A percentile compares a stretch with the other conserved stretches of the same genome.
Evolutionary conservation across 1,140 invertebrate species (phyloP).

Genomic region (Drosophila takahashii): DNA sequence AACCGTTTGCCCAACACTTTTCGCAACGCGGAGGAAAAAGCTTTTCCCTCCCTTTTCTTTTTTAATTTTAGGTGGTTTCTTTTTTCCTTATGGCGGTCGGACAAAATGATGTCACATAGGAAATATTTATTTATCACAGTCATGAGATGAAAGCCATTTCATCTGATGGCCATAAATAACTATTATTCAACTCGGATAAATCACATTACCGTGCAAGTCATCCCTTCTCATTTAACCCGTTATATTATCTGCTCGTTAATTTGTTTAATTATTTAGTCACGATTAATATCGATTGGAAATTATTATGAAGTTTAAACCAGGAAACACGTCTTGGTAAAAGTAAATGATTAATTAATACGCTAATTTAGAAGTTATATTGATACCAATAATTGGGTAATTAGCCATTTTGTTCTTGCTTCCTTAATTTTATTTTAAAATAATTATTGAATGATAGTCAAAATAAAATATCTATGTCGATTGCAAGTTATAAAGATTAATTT

Average conservation of each 20-base stretch:
- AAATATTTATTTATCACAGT: conserved; percentile 43
- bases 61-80: background rate
- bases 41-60: no score
- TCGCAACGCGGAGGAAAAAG: background rate
- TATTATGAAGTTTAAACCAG: background rate
- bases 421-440: no score
- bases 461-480: no score
- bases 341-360: background rate
- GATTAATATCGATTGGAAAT: conserved; percentile 29
- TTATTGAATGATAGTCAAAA: no score
- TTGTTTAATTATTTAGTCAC: conserved; percentile 49
- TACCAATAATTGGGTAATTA: background rate
- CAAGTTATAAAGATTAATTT: no score
- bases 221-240: conserved; percentile 43
- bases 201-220: conserved; percentile 48
- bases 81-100: conserved; percentile 28
- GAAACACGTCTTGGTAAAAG: background rate
- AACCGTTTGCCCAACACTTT: conserved; percentile 60
- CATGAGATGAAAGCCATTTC: conserved; percentile 8
- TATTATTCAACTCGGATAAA: conserved; percentile 41
- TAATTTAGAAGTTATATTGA: no score
- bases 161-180: conserved; percentile 41
- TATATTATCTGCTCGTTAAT: conserved; percentile 40
- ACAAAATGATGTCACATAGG: conserved; percentile 37
- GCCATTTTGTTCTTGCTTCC: no score